These are phyloP conservation scores for Petrocephalus schoutedeni DNA, from an alignment of 2,797 vertebrate genomes.

Conservation along the genomic window DNA sequence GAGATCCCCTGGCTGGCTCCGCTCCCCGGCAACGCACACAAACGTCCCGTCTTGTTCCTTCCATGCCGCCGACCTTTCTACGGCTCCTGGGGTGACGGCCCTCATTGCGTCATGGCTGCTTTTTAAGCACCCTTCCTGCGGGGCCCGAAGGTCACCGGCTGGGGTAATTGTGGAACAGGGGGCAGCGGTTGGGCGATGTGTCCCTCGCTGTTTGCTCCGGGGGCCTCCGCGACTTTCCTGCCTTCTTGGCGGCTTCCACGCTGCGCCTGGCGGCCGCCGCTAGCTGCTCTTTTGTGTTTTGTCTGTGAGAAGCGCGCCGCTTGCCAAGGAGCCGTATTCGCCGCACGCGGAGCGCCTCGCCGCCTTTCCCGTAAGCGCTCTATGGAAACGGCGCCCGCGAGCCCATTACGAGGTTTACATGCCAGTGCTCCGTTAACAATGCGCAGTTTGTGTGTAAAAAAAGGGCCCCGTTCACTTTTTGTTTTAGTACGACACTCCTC, in stretches of 20 bases:
- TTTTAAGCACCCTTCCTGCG: neutral
- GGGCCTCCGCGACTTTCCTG: conserved; percentile 4
- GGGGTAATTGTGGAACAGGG: neutral
- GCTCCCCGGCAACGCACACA: conserved; percentile 8
- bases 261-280: neutral
- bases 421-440: conserved; percentile 4
- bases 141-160: conserved; percentile 28
- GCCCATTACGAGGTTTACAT: conserved; percentile 15
- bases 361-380: neutral
- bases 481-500: conserved; percentile 2
- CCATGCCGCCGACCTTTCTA: conserved; percentile 9
- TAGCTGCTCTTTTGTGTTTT: conserved; percentile 23
- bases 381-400: neutral
- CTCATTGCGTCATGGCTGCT: conserved; percentile 13
- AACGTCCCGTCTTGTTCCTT: neutral
- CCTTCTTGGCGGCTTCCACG: conserved; percentile 7
- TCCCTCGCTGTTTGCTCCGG: conserved; percentile 17
- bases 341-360: neutral
- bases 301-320: conserved; percentile 16
- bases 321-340: neutral
- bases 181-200: conserved; percentile 13
- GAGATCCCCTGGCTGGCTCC: neutral
- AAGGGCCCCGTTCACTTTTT: neutral
- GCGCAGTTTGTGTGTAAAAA: conserved; percentile 10
- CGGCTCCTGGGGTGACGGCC: neutral